A percentile compares a stretch with the other conserved stretches of the same genome.
Evolutionary conservation across 1,140 invertebrate genomes (phyloP).

Genomic region (Nasonia longicornis): DNA sequence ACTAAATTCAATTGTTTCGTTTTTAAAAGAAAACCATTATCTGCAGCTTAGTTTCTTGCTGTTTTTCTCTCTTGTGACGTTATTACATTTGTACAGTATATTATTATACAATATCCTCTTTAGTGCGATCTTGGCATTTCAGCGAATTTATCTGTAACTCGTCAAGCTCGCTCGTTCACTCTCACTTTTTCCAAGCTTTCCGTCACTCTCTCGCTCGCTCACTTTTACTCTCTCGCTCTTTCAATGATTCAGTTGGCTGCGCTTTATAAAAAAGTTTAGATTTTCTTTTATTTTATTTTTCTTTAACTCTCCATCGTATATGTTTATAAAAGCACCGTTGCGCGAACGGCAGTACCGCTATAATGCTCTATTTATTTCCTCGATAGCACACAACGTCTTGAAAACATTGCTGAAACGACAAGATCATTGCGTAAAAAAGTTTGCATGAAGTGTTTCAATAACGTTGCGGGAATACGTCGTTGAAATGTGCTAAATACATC

Average conservation of each 20-base stretch:
- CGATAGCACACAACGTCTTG: background rate
- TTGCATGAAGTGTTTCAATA: background rate
- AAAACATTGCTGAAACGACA: background rate
- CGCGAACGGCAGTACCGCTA: slow-evolving; percentile 49
- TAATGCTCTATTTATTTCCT: slow-evolving; percentile 43
- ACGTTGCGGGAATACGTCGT: background rate
- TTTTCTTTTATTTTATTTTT: slow-evolving; percentile 36
- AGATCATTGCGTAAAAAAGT: background rate
- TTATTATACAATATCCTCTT: slow-evolving; percentile 31
- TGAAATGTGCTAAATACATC: background rate
- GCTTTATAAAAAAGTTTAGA: slow-evolving; percentile 53
- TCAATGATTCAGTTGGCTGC: slow-evolving; percentile 40
- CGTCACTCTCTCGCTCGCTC: background rate
- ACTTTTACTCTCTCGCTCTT: slow-evolving; percentile 24
- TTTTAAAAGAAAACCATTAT: background rate
- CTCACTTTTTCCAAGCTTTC: background rate
- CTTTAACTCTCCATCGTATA: slow-evolving; percentile 30
- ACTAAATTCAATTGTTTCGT: slow-evolving; percentile 11
- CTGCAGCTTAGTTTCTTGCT: slow-evolving; percentile 13
- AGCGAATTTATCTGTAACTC: slow-evolving; percentile 14
- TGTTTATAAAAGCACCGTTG: slow-evolving; percentile 49
- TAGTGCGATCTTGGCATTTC: background rate
- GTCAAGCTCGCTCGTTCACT: background rate
- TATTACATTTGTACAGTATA: slow-evolving; percentile 39
- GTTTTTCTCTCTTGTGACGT: slow-evolving; percentile 7